phyloP scores from a whole-genome alignment of 2,797 vertebrate species.

The Cottoperca gobio region DNA sequence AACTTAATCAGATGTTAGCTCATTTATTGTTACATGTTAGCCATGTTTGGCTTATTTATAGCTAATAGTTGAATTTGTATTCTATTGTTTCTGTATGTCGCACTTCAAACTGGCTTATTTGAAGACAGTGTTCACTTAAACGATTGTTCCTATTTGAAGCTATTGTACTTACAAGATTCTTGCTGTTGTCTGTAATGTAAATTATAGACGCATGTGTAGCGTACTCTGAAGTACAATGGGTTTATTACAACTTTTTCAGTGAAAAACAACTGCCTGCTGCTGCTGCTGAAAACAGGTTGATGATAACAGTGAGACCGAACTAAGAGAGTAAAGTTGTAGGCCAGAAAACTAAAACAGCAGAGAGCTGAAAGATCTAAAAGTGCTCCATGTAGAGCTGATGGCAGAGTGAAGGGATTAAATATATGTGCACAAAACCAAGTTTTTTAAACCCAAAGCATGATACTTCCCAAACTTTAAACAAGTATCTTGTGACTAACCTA shows the following conservation, averaged over 20 bases:
- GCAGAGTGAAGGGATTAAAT: background rate
- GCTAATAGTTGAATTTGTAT: too few species aligned
- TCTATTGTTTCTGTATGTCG: too few species aligned
- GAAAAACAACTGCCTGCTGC: conserved; percentile 5
- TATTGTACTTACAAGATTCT: too few species aligned
- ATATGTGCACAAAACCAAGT: background rate
- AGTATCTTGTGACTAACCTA: background rate
- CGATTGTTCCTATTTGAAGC: too few species aligned
- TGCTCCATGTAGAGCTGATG: background rate
- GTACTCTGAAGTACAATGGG: background rate
- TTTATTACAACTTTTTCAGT: background rate
- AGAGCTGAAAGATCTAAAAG: background rate
- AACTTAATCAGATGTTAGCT: too few species aligned
- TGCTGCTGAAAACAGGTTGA: conserved; percentile 18
- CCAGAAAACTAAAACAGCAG: conserved; percentile 6
- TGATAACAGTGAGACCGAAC: conserved; percentile 2
- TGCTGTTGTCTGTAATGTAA: too few species aligned
- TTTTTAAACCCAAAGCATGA: background rate
- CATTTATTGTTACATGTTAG: too few species aligned
- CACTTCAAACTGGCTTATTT: too few species aligned
- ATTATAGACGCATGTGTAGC: background rate
- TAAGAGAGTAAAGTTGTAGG: background rate
- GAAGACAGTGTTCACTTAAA: too few species aligned
- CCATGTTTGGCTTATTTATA: too few species aligned
- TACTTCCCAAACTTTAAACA: background rate